phyloP scores from a whole-genome alignment of 2,113 vertebrate species.

The Lanius ludovicianus region DNA sequence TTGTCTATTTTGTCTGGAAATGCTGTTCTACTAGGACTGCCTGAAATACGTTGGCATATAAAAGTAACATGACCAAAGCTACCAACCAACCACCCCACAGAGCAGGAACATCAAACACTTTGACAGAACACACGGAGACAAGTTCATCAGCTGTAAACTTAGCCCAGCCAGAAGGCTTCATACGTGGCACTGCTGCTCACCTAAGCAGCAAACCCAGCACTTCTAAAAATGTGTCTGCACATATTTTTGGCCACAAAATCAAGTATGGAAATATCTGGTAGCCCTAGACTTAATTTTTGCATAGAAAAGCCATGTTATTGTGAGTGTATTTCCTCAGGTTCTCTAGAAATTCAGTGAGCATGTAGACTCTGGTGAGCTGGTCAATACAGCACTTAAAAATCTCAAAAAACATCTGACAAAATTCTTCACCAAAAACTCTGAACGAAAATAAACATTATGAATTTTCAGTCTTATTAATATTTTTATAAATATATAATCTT shows the following conservation, averaged over 20 bases:
- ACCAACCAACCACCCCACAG: background rate
- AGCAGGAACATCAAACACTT: background rate
- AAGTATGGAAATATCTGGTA: fast-evolving
- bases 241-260: background rate
- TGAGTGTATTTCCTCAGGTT: background rate
- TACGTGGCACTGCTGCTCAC: background rate
- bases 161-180: background rate
- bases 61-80: background rate
- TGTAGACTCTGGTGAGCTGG: background rate
- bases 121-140: background rate
- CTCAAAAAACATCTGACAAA: background rate
- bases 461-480: background rate
- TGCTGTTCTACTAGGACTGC: background rate
- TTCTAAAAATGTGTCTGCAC: background rate
- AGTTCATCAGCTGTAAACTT: background rate
- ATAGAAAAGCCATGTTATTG: background rate
- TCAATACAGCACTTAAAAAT: background rate
- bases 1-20: background rate
- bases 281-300: background rate
- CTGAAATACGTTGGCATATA: background rate
- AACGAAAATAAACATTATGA: background rate
- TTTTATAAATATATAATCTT: background rate
- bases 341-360: background rate
- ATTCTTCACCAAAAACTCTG: background rate
- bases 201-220: background rate